These are phyloP conservation scores for Thomomys bottae DNA, from an alignment of 2,113 vertebrate genomes.

Conservation along the genomic window DNA sequence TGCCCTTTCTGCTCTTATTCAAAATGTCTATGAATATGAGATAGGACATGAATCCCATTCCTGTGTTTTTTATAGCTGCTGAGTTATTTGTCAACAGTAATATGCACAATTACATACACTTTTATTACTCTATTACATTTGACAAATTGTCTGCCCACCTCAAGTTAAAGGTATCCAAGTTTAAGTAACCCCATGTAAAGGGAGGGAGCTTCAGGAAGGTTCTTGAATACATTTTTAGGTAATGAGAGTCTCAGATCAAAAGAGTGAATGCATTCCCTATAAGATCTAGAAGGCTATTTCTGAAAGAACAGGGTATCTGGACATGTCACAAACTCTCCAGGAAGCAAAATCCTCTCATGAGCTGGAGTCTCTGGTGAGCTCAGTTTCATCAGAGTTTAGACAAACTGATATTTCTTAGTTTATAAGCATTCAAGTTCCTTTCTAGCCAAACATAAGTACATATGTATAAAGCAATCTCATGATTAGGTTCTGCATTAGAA, in stretches of 20 bases:
- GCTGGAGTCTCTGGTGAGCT: background rate
- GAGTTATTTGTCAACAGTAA: background rate
- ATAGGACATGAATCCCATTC: background rate
- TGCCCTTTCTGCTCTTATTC: background rate
- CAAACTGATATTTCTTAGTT: background rate
- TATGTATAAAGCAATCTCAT: background rate
- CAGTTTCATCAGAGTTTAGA: background rate
- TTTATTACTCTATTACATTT: background rate
- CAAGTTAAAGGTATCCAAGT: background rate
- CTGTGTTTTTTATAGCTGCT: background rate
- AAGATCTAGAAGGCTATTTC: background rate
- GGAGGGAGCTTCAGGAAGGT: accelerated
- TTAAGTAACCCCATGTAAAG: too few species aligned
- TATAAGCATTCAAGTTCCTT: background rate
- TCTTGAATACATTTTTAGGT: background rate
- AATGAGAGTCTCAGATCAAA: background rate
- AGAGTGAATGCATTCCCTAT: background rate
- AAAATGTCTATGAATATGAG: background rate
- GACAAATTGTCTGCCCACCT: too few species aligned
- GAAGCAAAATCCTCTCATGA: background rate
- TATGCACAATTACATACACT: background rate
- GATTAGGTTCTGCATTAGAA: background rate
- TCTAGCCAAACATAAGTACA: background rate
- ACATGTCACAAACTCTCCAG: background rate
- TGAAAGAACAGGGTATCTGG: background rate